These are phyloP conservation scores for Anser cygnoides DNA, from an alignment of 2,113 vertebrate genomes.

Conservation along the genomic window DNA sequence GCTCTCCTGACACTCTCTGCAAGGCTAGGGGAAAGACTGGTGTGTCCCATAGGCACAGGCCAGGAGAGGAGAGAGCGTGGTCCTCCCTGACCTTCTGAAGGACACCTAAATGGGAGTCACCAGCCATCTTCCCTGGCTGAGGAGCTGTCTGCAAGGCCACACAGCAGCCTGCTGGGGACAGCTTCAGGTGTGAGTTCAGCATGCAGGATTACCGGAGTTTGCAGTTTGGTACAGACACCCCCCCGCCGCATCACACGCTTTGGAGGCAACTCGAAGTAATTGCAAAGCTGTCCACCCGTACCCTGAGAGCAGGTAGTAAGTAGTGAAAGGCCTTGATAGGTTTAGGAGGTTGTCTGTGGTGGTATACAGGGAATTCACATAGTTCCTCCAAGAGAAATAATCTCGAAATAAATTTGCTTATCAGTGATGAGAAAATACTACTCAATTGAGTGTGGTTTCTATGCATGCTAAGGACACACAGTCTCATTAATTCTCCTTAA, in stretches of 20 bases:
- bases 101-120: background rate
- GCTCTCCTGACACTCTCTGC: background rate
- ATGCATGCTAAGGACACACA: background rate
- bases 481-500: slow-evolving; percentile 27
- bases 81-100: background rate
- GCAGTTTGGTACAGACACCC: background rate
- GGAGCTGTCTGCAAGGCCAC: background rate
- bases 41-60: background rate
- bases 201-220: background rate
- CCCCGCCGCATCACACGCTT: background rate
- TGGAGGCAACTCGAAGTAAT: background rate
- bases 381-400: background rate
- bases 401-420: slow-evolving; percentile 10
- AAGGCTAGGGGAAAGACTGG: background rate
- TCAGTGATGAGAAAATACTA: background rate
- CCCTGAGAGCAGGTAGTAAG: background rate
- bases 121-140: background rate
- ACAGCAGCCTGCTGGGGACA: background rate
- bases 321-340: background rate
- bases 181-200: background rate
- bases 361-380: background rate
- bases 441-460: background rate
- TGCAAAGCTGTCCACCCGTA: background rate
- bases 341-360: background rate
- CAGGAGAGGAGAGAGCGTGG: rapidly evolving